Percentiles rank a stretch among this genome's conserved stretches.
Conservation (phyloP, 2,888 invertebrate species). For the Oligia fasciuncula region DNA sequence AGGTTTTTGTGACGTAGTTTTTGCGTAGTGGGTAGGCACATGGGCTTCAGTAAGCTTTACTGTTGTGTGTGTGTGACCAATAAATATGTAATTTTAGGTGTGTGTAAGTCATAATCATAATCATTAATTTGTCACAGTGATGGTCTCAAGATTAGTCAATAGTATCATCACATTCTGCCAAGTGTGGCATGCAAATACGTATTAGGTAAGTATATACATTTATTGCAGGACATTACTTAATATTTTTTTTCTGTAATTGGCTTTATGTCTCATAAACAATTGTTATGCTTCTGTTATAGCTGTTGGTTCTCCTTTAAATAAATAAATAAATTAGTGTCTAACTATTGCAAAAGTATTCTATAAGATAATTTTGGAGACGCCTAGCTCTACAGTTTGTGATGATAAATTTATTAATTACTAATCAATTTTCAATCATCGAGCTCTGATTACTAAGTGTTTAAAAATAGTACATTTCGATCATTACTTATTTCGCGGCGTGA, state of each 20-base stretch:
- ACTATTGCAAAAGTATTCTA: not conserved
- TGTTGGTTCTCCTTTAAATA: no score
- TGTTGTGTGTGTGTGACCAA: not conserved
- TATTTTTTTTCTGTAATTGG: no score
- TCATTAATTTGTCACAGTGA: not conserved
- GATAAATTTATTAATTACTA: no score
- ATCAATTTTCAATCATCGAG: not conserved
- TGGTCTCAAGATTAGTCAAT: not conserved
- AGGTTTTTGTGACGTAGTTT: slow-evolving; percentile 8
- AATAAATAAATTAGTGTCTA: not conserved
- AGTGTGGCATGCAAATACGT: no score
- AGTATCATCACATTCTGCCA: not conserved
- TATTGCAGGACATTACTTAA: not conserved
- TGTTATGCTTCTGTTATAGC: no score
- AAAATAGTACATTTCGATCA: no score
- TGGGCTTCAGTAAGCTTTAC: slow-evolving; percentile 29
- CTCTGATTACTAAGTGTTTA: not conserved
- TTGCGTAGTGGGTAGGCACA: not conserved
- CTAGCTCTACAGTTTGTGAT: not conserved
- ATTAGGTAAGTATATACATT: not conserved
- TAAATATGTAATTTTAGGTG: slow-evolving; percentile 11
- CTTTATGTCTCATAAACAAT: no score
- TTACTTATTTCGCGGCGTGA: no score
- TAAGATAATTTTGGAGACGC: not conserved
- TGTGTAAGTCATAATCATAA: not conserved